Base-by-base conservation (phyloP, 2,888 invertebrate genomes). In the Xestobium rufovillosum region DNA sequence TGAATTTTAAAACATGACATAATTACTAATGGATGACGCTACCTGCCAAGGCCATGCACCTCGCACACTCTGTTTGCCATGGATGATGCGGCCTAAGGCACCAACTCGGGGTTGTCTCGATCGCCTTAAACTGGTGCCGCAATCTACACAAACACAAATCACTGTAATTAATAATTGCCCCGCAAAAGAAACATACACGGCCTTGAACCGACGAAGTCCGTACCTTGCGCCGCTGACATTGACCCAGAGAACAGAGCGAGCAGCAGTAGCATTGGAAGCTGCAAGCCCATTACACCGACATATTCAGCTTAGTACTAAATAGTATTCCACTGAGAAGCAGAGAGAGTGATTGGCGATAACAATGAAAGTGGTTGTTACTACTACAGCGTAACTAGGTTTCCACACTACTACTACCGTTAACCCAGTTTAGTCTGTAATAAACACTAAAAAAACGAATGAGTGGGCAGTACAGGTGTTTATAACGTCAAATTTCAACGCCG, bases 1-100 rank as follows among this genome's bases (percentile, higher is more conserved):
- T n/a, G n/a, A n/a, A n/a, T n/a, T n/a, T n/a, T n/a, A n/a, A n/a
- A n/a, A n/a, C n/a, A n/a, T n/a, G n/a, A n/a, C n/a, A n/a, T n/a
- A n/a, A n/a, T n/a, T n/a, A n/a, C n/a, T n/a, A n/a, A n/a, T n/a
- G n/a, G n/a, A n/a, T n/a, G n/a, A n/a, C n/a, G n/a, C 59, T 56
- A 80, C 83, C 75, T 83, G 86, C 86, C 86, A 87, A 1, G 87
- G 86, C 86, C 86, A 87, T 3, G 86, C 83, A 12, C 85, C 86
- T 52, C 78, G 69, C 41, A 75, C 77, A 39, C 83, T 83, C 48
- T 82, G 81, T 54, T 79, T 75, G 1, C 86, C 86, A 52, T 79
- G 82, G 55, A 86, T 83, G 55, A 86, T 83, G 43, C 85, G 71
- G 3, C 81, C 78, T 30, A 57, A 50, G 30, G 54, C 50, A 32